Conservation (phyloP, 2,888 invertebrate genomes). For the Drosophila helvetica region DNA sequence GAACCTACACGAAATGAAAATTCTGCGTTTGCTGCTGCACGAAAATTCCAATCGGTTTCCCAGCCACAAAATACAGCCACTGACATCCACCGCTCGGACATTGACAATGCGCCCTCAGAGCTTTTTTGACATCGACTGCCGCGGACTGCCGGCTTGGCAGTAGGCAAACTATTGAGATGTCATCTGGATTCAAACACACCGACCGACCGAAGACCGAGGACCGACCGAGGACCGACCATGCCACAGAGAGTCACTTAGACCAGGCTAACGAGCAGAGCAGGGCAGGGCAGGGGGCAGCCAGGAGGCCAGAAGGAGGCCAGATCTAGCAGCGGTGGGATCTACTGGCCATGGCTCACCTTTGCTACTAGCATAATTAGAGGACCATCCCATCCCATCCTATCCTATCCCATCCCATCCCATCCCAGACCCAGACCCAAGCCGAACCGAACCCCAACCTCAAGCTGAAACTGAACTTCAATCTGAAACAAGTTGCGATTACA, state of each 20-base stretch:
- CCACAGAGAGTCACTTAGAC: background rate
- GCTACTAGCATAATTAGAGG: slow-evolving; percentile 70
- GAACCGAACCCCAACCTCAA: slow-evolving; percentile 39
- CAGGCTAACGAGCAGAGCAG: background rate
- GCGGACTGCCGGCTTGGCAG: slow-evolving; percentile 39
- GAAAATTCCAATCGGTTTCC: slow-evolving; percentile 45
- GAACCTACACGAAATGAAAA: slow-evolving; percentile 53
- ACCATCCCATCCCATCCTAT: slow-evolving; percentile 19
- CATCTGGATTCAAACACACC: slow-evolving; percentile 66
- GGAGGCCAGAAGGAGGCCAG: no score
- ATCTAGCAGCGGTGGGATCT: background rate
- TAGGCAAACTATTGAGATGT: slow-evolving; percentile 72
- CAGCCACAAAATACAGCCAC: slow-evolving; percentile 20
- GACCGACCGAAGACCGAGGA: slow-evolving; percentile 61
- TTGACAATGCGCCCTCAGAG: slow-evolving; percentile 71
- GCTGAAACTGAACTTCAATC: background rate
- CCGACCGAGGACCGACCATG: background rate
- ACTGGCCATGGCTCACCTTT: slow-evolving; percentile 8
- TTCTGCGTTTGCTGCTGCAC: slow-evolving; percentile 56
- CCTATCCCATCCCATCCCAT: no score
- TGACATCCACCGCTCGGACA: slow-evolving; percentile 67
- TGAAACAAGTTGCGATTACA: slow-evolving; percentile 71
- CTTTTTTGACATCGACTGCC: slow-evolving; percentile 63
- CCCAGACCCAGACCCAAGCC: slow-evolving; percentile 1
- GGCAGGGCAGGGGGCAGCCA: background rate